Evolutionary conservation across 2,888 invertebrate genomes (phyloP).

Genomic region (Digitonthophagus gazella): DNA sequence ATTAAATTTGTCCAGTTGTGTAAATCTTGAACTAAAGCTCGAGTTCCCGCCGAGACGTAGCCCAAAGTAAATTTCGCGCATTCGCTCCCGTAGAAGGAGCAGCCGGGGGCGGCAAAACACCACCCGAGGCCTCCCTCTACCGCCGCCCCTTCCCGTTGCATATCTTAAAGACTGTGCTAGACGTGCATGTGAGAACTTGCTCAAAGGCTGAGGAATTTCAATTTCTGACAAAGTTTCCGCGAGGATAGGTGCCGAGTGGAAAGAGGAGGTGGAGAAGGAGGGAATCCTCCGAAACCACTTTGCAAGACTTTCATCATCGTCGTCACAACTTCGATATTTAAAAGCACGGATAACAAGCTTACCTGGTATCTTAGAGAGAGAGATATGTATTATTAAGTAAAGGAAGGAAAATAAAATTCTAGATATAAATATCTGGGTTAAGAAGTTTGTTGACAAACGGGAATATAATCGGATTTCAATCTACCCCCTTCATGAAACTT

Average conservation of each 20-base stretch:
- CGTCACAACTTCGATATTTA: neutral
- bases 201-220: slow-evolving; percentile 47
- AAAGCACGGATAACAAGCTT: neutral
- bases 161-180: slow-evolving; percentile 34
- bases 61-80: neutral
- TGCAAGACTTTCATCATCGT: slow-evolving; percentile 35
- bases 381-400: no score
- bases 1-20: neutral
- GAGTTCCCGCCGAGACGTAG: neutral
- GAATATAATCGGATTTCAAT: neutral
- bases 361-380: neutral
- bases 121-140: neutral
- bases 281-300: slow-evolving; percentile 40
- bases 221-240: slow-evolving; percentile 45
- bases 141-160: neutral
- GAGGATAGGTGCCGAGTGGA: neutral
- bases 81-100: neutral
- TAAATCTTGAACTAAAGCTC: neutral
- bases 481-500: neutral
- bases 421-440: neutral
- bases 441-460: neutral
- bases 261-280: slow-evolving; percentile 13
- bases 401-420: neutral
- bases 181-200: slow-evolving; percentile 35
- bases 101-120: neutral